Base-by-base conservation (phyloP, 2,113 vertebrate genomes). In the Copsychus sechellarum region DNA sequence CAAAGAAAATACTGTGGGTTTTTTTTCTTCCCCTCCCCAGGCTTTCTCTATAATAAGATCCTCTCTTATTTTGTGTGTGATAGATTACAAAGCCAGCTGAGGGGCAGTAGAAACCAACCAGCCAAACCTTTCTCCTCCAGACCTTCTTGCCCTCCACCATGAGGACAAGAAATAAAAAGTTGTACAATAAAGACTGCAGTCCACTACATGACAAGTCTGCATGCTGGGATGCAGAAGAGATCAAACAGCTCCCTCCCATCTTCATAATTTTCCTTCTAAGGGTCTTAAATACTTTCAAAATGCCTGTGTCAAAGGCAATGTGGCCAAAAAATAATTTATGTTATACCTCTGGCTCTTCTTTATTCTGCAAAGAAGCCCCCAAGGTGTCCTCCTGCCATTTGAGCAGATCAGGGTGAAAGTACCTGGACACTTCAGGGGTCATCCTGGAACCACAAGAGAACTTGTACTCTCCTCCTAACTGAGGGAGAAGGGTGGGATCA, bases 1-100 rank as follows among this genome's bases (percentile, higher is more conserved):
- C 91, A 95, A 96, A 97, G 90, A 96, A 95, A 94, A 92, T 92
- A 57, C 67, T 83, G 48, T 20, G 45, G 6, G 1, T 16, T 82
- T 29, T 67, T 73, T n/a, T 57, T 12, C 2, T 47, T 14, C 3
- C 6, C 5, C 47, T 40, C 48, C 50, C 45, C 28, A 26, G 58
- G 72, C 60, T 95, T 94, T 56, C 67, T 91, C 73, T 95, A 12
- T 67, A 96, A 65, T 51, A 87, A 81, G 67, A 76, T 70, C 50
- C 36, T 50, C 65, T 88, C 86, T 76, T 72, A 81, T 90, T 94
- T 92, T 84, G 7, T 81, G 33, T 90, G 80, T 89, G 82, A 86
- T 57, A 84, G 70, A 84, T 86, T 82, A 72, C 65, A 87, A 90
- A 95, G 40, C 53, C 66, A 72, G 3, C 47, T 26, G 53, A 85